phyloP scores from a whole-genome alignment of 2,888 invertebrate genomes.

The Antheraea yamamai region DNA sequence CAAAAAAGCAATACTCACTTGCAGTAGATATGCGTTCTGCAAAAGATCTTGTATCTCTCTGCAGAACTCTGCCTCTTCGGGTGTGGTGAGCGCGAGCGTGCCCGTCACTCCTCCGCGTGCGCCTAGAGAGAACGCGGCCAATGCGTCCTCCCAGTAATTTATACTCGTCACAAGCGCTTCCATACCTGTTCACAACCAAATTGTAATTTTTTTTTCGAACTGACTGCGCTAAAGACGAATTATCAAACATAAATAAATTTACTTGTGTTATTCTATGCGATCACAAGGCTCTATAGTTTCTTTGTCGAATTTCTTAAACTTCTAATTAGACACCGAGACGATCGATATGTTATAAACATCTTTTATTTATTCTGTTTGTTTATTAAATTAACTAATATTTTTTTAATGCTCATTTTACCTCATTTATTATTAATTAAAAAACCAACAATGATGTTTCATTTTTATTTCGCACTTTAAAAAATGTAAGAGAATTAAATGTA shows the following conservation, averaged over 20 bases:
- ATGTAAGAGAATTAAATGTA: background rate
- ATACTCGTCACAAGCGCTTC: constrained; percentile 96
- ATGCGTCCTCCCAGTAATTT: constrained; percentile 97
- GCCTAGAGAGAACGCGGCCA: constrained; percentile 88
- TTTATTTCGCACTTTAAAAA: background rate
- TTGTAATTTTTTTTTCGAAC: too few species aligned
- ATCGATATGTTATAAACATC: background rate
- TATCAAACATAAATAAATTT: background rate
- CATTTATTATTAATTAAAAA: background rate
- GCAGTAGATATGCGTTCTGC: constrained; percentile 91
- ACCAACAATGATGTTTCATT: background rate
- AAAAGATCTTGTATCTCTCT: constrained; percentile 90
- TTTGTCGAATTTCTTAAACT: background rate
- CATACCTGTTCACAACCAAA: constrained; percentile 84
- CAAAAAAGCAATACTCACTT: constrained; percentile 47
- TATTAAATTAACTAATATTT: background rate
- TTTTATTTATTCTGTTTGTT: background rate
- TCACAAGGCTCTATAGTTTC: background rate
- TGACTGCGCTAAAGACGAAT: too few species aligned
- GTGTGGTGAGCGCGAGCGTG: constrained; percentile 87
- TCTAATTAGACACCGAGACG: background rate
- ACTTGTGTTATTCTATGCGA: background rate
- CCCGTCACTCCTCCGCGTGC: constrained; percentile 79
- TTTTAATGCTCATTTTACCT: background rate
- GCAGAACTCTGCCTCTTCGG: constrained; percentile 93